These are phyloP conservation scores for Anser brachyrhynchus DNA, from an alignment of 2,113 vertebrate species.

Conservation along the genomic window DNA sequence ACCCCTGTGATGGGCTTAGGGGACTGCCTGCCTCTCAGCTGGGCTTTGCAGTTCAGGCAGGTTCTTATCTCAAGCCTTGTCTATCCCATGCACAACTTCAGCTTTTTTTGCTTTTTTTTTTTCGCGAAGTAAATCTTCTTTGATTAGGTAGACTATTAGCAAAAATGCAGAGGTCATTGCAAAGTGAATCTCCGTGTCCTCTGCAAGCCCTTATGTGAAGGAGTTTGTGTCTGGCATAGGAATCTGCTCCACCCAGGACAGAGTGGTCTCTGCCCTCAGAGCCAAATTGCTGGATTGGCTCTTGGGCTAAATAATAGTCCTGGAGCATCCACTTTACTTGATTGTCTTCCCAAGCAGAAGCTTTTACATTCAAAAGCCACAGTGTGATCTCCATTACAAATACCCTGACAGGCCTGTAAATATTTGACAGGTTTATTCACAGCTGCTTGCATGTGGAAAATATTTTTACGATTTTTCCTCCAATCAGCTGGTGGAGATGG, in stretches of 20 bases:
- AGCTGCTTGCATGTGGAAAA: constrained; percentile 54
- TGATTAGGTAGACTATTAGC: neutral
- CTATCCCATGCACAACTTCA: neutral
- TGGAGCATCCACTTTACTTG: constrained; percentile 32
- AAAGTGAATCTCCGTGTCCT: neutral
- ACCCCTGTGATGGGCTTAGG: neutral
- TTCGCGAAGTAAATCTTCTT: neutral
- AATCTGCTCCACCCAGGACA: neutral
- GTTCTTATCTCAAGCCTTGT: neutral
- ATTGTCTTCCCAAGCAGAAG: constrained; percentile 44
- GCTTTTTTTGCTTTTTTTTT: neutral
- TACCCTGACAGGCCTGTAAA: constrained; percentile 48
- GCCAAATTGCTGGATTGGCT: neutral
- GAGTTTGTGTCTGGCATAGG: neutral
- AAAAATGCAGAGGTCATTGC: neutral
- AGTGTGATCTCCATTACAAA: constrained; percentile 48
- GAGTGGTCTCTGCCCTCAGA: neutral
- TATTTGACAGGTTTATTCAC: constrained; percentile 53
- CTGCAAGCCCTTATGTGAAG: neutral
- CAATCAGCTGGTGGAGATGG: neutral
- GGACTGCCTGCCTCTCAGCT: no score
- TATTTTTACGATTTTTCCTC: constrained; percentile 29
- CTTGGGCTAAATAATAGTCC: neutral
- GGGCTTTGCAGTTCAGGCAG: neutral
- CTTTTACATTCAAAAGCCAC: constrained; percentile 33